Evolutionary conservation across 1,140 invertebrate genomes (phyloP).

Genomic region (Tigriopus japonicus): DNA sequence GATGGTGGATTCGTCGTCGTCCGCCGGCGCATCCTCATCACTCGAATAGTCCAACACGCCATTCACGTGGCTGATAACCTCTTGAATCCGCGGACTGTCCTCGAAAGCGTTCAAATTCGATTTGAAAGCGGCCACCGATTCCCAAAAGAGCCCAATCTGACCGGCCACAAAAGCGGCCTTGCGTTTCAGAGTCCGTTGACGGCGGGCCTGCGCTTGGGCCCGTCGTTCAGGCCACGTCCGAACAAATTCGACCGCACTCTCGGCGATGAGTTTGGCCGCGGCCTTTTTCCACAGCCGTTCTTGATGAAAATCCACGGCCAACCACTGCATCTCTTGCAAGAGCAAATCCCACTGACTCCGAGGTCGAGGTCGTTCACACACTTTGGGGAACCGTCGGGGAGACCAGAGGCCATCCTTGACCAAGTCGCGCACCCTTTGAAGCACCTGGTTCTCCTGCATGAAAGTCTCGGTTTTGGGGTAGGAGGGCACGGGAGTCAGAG

Average conservation of each 20-base stretch:
- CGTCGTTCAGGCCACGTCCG: background rate
- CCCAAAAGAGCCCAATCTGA: slow-evolving; percentile 1
- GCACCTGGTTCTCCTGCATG: slow-evolving; percentile 4
- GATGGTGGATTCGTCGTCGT: slow-evolving; percentile 14
- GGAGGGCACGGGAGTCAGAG: no score
- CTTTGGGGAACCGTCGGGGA: slow-evolving; percentile 27
- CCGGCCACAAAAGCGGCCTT: background rate
- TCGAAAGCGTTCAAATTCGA: background rate
- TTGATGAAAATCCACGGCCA: slow-evolving; percentile 35
- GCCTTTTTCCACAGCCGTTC: slow-evolving; percentile 35
- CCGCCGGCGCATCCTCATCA: background rate
- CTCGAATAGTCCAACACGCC: background rate
- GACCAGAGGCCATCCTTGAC: slow-evolving; percentile 33
- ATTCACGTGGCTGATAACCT: background rate
- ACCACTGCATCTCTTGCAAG: slow-evolving; percentile 39
- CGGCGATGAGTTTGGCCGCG: slow-evolving; percentile 20
- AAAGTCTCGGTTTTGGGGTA: background rate
- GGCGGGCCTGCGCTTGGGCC: background rate
- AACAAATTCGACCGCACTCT: slow-evolving; percentile 1
- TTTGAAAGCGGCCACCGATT: background rate
- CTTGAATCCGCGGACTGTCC: background rate
- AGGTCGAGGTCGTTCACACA: slow-evolving; percentile 28
- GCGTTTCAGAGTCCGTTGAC: background rate
- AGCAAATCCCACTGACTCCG: slow-evolving; percentile 38
- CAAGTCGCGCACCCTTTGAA: slow-evolving; percentile 21